Conservation (phyloP, 2,888 invertebrate species). For the Drosophila engyochracea region DNA sequence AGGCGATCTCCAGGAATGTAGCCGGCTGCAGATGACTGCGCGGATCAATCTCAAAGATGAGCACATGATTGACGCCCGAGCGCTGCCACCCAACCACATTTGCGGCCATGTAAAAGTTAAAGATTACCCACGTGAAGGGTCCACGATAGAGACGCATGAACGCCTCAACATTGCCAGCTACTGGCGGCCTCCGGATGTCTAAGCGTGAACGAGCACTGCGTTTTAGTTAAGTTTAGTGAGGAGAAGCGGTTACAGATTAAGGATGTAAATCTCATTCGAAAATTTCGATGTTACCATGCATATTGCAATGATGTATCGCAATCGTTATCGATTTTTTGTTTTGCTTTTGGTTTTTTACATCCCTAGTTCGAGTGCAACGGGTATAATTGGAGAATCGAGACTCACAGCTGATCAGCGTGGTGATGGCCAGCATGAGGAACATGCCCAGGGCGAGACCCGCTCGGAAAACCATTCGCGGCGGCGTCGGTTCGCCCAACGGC, state of each 20-base stretch:
- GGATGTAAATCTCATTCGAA: slow-evolving; percentile 3
- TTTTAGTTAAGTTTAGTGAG: slow-evolving; percentile 24
- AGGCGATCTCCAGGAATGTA: slow-evolving; percentile 95
- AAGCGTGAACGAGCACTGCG: slow-evolving; percentile 12
- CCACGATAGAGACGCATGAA: slow-evolving; percentile 96
- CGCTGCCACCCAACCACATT: slow-evolving; percentile 98
- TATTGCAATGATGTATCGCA: not conserved
- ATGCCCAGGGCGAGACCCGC: slow-evolving; percentile 97
- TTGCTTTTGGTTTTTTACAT: not conserved
- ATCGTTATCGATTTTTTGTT: slow-evolving; percentile 13
- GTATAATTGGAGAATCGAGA: not conserved
- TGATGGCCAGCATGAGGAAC: slow-evolving; percentile 92
- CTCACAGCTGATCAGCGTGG: slow-evolving; percentile 93
- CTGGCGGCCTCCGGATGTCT: slow-evolving; percentile 56
- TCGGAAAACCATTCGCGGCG: slow-evolving; percentile 97
- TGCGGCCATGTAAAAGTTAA: slow-evolving; percentile 95
- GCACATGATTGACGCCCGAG: slow-evolving; percentile 98
- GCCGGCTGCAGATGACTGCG: slow-evolving; percentile 95
- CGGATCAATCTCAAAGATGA: slow-evolving; percentile 98
- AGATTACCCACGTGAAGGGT: slow-evolving; percentile 94
- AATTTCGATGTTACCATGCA: slow-evolving; percentile 4
- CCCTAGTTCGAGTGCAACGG: not conserved
- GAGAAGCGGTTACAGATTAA: slow-evolving; percentile 1
- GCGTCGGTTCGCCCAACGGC: slow-evolving; percentile 93
- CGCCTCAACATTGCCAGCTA: slow-evolving; percentile 83